These are phyloP conservation scores for Patella depressa DNA, from an alignment of 2,888 invertebrate genomes.

Conservation along the genomic window DNA sequence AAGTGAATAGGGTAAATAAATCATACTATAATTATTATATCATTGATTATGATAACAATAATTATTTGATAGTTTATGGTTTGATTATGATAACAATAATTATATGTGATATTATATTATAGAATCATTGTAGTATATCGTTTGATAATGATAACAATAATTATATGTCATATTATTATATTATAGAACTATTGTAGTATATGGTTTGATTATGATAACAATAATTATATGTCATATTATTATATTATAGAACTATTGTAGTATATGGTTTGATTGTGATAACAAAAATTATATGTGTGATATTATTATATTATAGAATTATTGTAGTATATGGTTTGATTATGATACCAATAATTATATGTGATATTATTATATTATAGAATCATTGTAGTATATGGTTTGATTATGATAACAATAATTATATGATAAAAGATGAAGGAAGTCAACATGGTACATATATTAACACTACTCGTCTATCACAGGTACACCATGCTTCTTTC, in stretches of 20 bases:
- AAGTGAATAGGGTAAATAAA: too few relatives aligned
- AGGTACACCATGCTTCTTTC: constrained; percentile 71
- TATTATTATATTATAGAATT: constrained; percentile 37
- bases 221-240: constrained; percentile 42
- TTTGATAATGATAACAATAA: constrained; percentile 53
- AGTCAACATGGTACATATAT: constrained; percentile 88
- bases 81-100: constrained; percentile 22
- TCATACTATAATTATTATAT: too few relatives aligned
- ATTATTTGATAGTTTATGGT: constrained; percentile 5
- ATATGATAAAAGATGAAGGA: constrained; percentile 79
- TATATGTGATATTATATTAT: constrained; percentile 46
- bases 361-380: constrained; percentile 43
- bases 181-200: constrained; percentile 68
- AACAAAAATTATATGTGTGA: not conserved
- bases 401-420: constrained; percentile 50
- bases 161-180: constrained; percentile 39
- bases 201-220: constrained; percentile 51
- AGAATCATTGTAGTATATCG: constrained; percentile 31
- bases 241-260: not conserved
- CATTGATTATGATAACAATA: too few relatives aligned
- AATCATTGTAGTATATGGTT: constrained; percentile 66
- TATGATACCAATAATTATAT: constrained; percentile 51
- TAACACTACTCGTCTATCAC: constrained; percentile 65
- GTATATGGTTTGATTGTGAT: not conserved
- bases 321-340: constrained; percentile 43